Evolutionary conservation across 1,140 invertebrate genomes (phyloP), one percentile per base, ranked within the genome.

Genomic region (Polypedilum vanderplanki): DNA sequence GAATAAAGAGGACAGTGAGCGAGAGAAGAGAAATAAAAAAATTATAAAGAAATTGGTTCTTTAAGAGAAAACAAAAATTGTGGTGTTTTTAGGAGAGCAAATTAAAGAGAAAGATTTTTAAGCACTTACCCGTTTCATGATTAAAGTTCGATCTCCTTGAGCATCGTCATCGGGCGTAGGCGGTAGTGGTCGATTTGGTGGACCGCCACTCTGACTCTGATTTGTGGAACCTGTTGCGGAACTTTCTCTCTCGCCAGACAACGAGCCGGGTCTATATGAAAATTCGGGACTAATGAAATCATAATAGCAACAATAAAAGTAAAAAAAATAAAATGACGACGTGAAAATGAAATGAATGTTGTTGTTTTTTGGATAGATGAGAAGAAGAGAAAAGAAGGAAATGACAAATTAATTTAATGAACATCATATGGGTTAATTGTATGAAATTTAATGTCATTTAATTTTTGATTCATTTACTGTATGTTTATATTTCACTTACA

Each of bases 101-200:
- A 77, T 77, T 77, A 78, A 77, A 76, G 76, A 76, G 73, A 79
- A 78, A 78, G 78, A 79, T 80, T 79, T 77, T 76, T 78, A 77
- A 79, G 67, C 75, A 86, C 91, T 92, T 87, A 96, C 94, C 88
- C 93, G 84, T 88, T 89, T 89, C 86, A 94, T 91, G 78, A 97
- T 94, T 82, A 97, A 87, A 75, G 95, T 97, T 80, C 92, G 88
- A 83, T 96, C 94, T 76, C 91, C 90, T 77, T 86, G 85, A 70
- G 81, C 79, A 81, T 95, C 93, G 81, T 95, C 92, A 80, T 94
- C 93, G 18, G 96, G 96, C 22, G 95, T 97, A 12, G 96, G 96
- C 67, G 96, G 96, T 78, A 97, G 86, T 75, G 95, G 95, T 76
- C 95, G 87, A 82, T 95, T 96, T 70, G 94, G 94, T 77, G 93